Evolutionary conservation across 2,888 invertebrate genomes (phyloP), one percentile per base, ranked within the genome.

Genomic region (Lissonota sp.): DNA sequence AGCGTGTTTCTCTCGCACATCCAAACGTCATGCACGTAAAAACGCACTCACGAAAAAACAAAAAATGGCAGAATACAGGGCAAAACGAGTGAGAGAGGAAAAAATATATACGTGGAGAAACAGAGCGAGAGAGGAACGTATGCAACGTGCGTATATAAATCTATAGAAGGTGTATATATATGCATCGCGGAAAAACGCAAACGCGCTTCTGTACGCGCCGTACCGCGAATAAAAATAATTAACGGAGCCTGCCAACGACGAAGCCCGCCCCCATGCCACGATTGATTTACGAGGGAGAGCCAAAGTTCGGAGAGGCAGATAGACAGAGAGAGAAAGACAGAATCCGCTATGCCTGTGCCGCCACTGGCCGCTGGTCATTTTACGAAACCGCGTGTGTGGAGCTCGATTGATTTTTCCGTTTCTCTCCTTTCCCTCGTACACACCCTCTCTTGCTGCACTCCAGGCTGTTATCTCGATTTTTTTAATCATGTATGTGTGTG

Each of bases 161-260:
- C 51, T 67, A 7, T 14, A 12, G 7, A 10, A 14, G 10, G 42
- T 44, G 10, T 57, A 12, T 58, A 63, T 62, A 62, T 40, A 66
- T 58, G 44, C 53, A 77, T 75, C 82, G 78, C 66, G 71, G 67
- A 67, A 82, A 82, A 81, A 82, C 67, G 78, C 75, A 60, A 79
- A 57, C 71, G 84, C 86, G 85, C 87, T 89, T 77, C 87, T 88
- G 75, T 84, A 84, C 84, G 85, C 82, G 80, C 84, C 80, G 86
- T 84, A 81, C 86, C 86, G 90, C 87, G 89, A 89, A 90, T 89
- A 89, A 89, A 90, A 90, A 89, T 89, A 88, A 90, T 90, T 90
- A 90, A 87, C 88, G 88, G 82, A 87, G 86, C 87, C 87, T 90
- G 87, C 85, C 86, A 86, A 87, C 85, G 87, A 88, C 87, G 87